Evolutionary conservation across 2,113 vertebrate species (phyloP), one percentile per base, ranked within the genome.

Genomic region (Caloenas nicobarica): DNA sequence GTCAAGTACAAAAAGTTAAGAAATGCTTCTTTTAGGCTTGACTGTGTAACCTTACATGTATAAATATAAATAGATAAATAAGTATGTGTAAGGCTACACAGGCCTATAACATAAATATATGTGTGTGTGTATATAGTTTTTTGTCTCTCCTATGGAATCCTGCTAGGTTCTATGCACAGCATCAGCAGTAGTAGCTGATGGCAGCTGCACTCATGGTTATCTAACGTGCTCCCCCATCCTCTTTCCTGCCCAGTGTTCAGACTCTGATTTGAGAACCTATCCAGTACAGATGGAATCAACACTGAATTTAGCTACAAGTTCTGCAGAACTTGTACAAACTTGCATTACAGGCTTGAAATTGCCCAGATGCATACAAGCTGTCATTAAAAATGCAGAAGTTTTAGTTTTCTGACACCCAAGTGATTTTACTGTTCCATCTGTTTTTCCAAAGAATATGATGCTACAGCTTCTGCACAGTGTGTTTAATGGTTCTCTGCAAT

Each of bases 401-500:
- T 46, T 86, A 46, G 22, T 95, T 93, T 95, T 69, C 78, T 88
- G 81, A 86, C 40, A 83, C 54, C 40, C 58, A 82, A 60, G 46
- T 86, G 89, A 82, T 85, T 95, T 58, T 68, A 5, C 18, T 83
- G 84, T 74, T 95, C 78, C 91, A 94, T 93, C 87, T 89, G 87
- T 88, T 96, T 91, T 86, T 76, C 61, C 51, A 46, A 73, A 91
- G 36, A 22, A 29, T 73, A 18, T 11, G 61, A 36, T 46, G 28
- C 40, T 89, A 15, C 61, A 91, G 62, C 66, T 89, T 89, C 84
- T 89, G n/a, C 64, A 70, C 25, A 23, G 54, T 24, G 26, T 2
- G 0, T 61, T 83, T 91, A 81, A 86, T 86, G 33, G 21, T 15
- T 78, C 36, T 54, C 48, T 73, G 86, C 56, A 81, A 58, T 81